Evolutionary conservation across 2,113 vertebrate species (phyloP).

Genomic region (Dasyprocta punctata): DNA sequence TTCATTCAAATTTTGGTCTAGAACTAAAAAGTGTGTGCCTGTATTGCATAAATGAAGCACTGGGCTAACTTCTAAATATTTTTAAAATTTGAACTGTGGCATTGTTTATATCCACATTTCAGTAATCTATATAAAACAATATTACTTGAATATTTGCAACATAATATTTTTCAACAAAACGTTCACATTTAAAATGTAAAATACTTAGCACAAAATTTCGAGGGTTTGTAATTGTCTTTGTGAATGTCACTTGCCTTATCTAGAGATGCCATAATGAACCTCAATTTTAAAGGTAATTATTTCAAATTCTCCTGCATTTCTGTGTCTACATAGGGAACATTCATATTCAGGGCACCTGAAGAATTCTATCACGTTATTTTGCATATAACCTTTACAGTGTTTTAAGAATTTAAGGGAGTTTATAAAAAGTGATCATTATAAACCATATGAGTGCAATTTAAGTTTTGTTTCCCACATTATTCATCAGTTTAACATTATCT

Average conservation of each 20-base stretch:
- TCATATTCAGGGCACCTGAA: neutral
- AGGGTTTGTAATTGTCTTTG: neutral
- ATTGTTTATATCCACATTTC: neutral
- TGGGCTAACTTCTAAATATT: neutral
- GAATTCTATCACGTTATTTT: neutral
- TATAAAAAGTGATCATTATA: slow-evolving; percentile 59
- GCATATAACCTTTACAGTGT: slow-evolving; percentile 22
- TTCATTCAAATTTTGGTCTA: neutral
- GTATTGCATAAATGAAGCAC: neutral
- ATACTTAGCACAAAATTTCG: neutral
- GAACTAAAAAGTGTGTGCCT: neutral
- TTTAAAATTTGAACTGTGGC: neutral
- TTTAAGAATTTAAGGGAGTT: neutral
- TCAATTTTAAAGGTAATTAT: neutral
- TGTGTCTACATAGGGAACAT: neutral
- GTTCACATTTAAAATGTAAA: neutral
- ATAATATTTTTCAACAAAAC: neutral
- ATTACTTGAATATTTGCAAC: neutral
- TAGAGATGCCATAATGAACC: neutral
- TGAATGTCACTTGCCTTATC: neutral
- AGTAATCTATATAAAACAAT: neutral
- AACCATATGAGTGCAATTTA: neutral
- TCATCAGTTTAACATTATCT: neutral
- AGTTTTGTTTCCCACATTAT: neutral
- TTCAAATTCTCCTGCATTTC: neutral